Percentiles rank a stretch among this genome's conserved stretches.
phyloP scores from a whole-genome alignment of 2,797 vertebrate species.

The Leucoraja ocellata region DNA sequence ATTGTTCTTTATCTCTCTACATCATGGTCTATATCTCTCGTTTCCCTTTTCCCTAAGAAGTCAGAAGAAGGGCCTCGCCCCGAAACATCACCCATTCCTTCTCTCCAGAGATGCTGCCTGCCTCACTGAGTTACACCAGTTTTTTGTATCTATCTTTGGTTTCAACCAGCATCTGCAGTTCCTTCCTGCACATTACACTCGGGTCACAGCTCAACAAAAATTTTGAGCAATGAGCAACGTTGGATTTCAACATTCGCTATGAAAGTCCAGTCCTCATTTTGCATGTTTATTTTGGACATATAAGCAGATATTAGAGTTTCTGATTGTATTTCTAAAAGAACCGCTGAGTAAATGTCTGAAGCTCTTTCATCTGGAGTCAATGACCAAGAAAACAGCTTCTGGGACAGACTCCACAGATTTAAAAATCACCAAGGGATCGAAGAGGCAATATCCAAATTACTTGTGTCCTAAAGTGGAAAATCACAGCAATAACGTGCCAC shows the following conservation, averaged over 20 bases:
- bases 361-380: not conserved
- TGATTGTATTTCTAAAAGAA: not conserved
- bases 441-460: not conserved
- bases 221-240: not conserved
- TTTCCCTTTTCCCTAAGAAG: too few relatives aligned
- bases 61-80: too few relatives aligned
- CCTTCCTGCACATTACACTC: too few relatives aligned
- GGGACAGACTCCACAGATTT: not conserved
- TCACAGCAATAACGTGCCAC: not conserved
- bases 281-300: not conserved
- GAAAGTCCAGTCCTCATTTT: not conserved
- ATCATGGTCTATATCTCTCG: too few relatives aligned
- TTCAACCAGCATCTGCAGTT: too few relatives aligned
- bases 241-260: not conserved
- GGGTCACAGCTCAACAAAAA: too few relatives aligned
- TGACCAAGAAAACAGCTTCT: not conserved
- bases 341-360: not conserved
- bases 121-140: too few relatives aligned
- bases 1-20: too few relatives aligned
- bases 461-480: not conserved
- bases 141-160: too few relatives aligned
- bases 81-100: too few relatives aligned
- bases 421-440: not conserved
- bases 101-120: too few relatives aligned
- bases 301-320: not conserved